Evolutionary conservation across 2,888 invertebrate genomes (phyloP), one percentile per base, ranked within the genome.

Genomic region (Phania funesta): DNA sequence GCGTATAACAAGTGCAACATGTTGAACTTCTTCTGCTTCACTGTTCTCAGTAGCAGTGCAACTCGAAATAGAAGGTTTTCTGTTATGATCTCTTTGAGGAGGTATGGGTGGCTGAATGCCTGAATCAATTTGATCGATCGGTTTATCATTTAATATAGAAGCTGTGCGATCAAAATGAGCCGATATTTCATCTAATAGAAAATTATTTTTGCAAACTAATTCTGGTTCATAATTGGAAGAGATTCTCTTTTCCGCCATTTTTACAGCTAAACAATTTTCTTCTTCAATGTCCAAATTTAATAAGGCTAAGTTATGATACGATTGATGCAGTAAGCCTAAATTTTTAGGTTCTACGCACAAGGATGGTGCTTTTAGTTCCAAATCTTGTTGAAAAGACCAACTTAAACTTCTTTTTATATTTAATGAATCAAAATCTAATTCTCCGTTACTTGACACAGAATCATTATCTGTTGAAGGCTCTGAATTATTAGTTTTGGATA

Each of bases 271-370:
- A 6, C n/a, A 22, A 18, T n/a, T 58, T 3, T 71, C 85, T 71
- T 65, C 79, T 32, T 85, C 90, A 89, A 84, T 90, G 89, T 88
- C 93, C 87, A 91, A 93, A 87, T 93, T 93, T 76, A 93, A 90
- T 38, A 93, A 90, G 50, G 93, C 93, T 84, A 93, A 91, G 91
- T 93, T 93, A 68, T 93, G 93, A 91, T 93, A 93, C 89, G 93
- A 93, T 86, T 93, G 93, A 87, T 93, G 93, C 70, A 90, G 87
- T 92, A 92, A 88, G 35, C 87, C 89, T 58, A 85, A 64, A 56
- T 50, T 74, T 20, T 76, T 77, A 1, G 38, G 38, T 18, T 70
- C 68, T 8, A n/a, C 7, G 13, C 3, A n/a, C n/a, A 58, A 46
- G 18, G 58, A 22, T 1, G 44, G 16, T 20, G 35, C 1, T 18